Conservation (phyloP, 2,797 vertebrate species). For the Lutjanus campechanus region DNA sequence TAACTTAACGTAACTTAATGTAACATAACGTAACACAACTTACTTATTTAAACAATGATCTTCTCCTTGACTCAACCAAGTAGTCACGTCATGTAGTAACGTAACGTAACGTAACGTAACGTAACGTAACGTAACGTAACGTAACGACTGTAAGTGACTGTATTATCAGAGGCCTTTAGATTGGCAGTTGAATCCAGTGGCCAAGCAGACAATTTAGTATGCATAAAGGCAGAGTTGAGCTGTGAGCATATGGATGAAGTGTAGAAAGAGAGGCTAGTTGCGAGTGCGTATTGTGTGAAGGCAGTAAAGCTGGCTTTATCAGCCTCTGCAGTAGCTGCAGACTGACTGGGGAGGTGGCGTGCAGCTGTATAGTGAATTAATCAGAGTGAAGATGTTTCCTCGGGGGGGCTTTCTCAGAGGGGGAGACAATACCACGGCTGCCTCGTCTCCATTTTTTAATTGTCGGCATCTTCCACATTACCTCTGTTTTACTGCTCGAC, state of each 20-base stretch:
- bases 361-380: slow-evolving; percentile 61
- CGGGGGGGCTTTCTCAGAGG: slow-evolving; percentile 37
- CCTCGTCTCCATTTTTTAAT: slow-evolving; percentile 39
- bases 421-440: slow-evolving; percentile 45
- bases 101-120: no score
- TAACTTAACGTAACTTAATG: no score
- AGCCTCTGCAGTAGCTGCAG: slow-evolving; percentile 44
- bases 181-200: slow-evolving; percentile 21
- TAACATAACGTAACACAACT: no score
- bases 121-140: no score
- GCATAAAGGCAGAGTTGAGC: slow-evolving; percentile 10
- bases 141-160: no score
- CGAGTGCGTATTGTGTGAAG: not conserved
- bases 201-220: slow-evolving; percentile 14
- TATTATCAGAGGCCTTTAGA: not conserved
- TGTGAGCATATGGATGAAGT: slow-evolving; percentile 11
- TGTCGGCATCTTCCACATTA: slow-evolving; percentile 25
- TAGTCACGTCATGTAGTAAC: no score
- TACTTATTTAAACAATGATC: no score
- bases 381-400: slow-evolving; percentile 64
- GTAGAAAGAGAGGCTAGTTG: slow-evolving; percentile 6
- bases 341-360: slow-evolving; percentile 46
- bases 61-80: no score
- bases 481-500: slow-evolving; percentile 31
- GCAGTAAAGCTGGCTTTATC: slow-evolving; percentile 54